Evolutionary conservation across 2,888 invertebrate species (phyloP), one percentile per base, ranked within the genome.

Genomic region (Diarsia mendica): DNA sequence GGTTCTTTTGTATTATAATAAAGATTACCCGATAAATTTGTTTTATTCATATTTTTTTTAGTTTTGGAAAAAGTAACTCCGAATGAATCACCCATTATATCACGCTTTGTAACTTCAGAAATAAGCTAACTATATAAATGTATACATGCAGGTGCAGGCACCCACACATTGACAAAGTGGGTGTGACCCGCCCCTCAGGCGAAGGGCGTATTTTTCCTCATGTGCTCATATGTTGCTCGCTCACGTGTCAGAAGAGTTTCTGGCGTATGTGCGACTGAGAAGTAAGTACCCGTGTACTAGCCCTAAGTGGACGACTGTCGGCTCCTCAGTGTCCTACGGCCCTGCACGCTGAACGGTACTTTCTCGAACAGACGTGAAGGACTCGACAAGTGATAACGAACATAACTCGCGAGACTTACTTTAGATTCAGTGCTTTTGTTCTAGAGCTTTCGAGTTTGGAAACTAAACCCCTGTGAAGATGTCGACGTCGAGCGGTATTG

Each of bases 241-340:
- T 63, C 77, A 72, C 64, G 77, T 72, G 77, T 44, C 20, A 55
- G 55, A 55, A 23, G 55, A 23, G 55, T 23, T 55, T 23, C 13
- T 23, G 13, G 5, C n/a, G 5, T 23, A 55, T 23, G 55, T 23
- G 55, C 15, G 23, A 55, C 55, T 23, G 23, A 55, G 55, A 55
- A 23, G 23, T 55, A 55, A 55, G 55, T 15, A 23, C 55, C 55
- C 15, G 0, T 5, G 23, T 55, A n/a, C 23, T 55, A 5, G 5
- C 5, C 13, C 5, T 13, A n/a, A 3, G 53, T 13, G 53, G 11
- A 0, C 11, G 23, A 18, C 61, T n/a, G 13, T n/a, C 9, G 8
- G 10, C 18, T 79, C 11, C 2, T 23, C 63, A 77, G 55, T 77
- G 4, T 3, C 49, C 13, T 44, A 23, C 9, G 6, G 23, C 2